Evolutionary conservation across 2,888 invertebrate species (phyloP).

Genomic region (Trimorus sp.): DNA sequence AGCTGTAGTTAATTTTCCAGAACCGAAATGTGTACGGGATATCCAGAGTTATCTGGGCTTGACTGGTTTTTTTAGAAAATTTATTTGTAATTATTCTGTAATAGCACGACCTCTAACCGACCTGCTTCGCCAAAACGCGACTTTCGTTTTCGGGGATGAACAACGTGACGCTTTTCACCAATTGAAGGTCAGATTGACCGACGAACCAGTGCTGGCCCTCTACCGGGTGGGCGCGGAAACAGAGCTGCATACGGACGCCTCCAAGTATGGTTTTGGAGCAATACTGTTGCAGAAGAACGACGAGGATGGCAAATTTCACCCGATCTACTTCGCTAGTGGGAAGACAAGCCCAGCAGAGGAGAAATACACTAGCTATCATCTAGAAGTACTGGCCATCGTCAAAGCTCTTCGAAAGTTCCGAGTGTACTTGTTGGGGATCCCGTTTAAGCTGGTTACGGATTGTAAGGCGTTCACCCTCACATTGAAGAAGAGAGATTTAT

Average conservation of each 20-base stretch:
- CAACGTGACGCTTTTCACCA: neutral
- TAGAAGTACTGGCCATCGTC: neutral
- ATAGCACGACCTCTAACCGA: slow-evolving; percentile 25
- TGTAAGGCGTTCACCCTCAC: neutral
- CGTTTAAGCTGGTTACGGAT: neutral
- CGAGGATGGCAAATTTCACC: slow-evolving; percentile 1
- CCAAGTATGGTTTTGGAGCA: slow-evolving; percentile 23
- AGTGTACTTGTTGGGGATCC: neutral
- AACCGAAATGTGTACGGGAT: neutral
- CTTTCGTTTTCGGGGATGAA: neutral
- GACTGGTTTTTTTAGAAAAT: slow-evolving; percentile 4
- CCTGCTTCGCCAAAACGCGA: neutral
- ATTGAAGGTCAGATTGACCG: slow-evolving; percentile 13
- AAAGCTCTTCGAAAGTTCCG: neutral
- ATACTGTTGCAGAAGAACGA: slow-evolving; percentile 13
- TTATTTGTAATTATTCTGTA: neutral
- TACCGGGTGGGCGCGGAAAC: slow-evolving; percentile 16
- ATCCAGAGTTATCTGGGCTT: slow-evolving; percentile 31
- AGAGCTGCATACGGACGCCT: slow-evolving; percentile 20
- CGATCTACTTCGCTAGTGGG: neutral
- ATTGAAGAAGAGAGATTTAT: neutral
- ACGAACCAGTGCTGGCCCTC: slow-evolving; percentile 19
- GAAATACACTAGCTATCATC: slow-evolving; percentile 2
- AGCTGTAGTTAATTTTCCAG: slow-evolving; percentile 54
- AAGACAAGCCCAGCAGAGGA: neutral